Percentiles rank a stretch among this genome's conserved stretches.
Conservation (phyloP, 2,888 invertebrate species). For the Oxycera nigricornis region DNA sequence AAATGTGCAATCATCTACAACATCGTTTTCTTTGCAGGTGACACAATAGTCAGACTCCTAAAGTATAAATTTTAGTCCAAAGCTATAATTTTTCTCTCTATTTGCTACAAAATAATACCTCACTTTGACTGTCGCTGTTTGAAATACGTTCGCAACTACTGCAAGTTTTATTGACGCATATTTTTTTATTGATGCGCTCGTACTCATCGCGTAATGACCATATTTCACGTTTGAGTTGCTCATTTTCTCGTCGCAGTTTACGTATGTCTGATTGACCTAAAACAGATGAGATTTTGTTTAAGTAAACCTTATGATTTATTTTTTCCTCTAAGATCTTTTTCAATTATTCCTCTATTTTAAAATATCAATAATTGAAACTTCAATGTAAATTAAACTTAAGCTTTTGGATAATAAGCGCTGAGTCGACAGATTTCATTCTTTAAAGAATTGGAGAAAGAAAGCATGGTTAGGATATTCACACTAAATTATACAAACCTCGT, state of each 20-base stretch:
- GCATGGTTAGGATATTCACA: too few species aligned
- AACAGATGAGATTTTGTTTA: too few species aligned
- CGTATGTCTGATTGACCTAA: conserved; percentile 88
- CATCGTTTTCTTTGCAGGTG: conserved; percentile 55
- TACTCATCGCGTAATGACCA: conserved; percentile 88
- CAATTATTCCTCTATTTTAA: too few species aligned
- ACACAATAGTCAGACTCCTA: conserved; percentile 61
- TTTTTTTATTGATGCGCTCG: conserved; percentile 81
- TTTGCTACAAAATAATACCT: too few species aligned
- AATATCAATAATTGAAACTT: too few species aligned
- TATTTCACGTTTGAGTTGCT: conserved; percentile 84
- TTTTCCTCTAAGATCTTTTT: too few species aligned
- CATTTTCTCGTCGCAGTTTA: conserved; percentile 86
- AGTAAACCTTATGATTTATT: too few species aligned
- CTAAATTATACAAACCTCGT: conserved; percentile 72
- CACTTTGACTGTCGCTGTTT: conserved; percentile 53
- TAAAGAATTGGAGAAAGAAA: too few species aligned
- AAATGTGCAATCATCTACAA: conserved; percentile 48
- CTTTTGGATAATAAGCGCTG: too few species aligned
- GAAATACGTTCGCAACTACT: conserved; percentile 51
- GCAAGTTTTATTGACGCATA: conserved; percentile 65
- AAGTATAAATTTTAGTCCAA: background rate
- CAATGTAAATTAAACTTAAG: too few species aligned
- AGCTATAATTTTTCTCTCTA: too few species aligned
- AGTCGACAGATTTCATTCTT: too few species aligned